phyloP scores from a whole-genome alignment of 2,797 vertebrate genomes.

The Rhinophrynus dorsalis region DNA sequence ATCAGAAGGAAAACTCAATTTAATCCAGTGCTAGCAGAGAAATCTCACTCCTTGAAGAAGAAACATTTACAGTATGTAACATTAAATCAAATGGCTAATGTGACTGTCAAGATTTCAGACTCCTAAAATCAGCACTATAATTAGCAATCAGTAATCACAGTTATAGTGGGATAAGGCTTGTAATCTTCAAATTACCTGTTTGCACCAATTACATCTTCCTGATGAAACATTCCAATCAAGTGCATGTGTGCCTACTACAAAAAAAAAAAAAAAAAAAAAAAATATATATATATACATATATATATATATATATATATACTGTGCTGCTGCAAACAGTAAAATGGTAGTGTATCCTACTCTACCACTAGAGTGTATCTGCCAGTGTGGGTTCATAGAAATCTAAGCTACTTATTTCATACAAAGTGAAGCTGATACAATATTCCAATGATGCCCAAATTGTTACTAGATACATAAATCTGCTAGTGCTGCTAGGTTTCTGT shows the following conservation, averaged over 20 bases:
- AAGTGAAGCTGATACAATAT: neutral
- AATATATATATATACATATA: conserved; percentile 34
- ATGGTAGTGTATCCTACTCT: neutral
- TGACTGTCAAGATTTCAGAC: conserved; percentile 67
- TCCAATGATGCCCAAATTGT: too few relatives aligned
- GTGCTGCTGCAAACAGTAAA: conserved; percentile 8
- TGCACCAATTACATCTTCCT: conserved; percentile 68
- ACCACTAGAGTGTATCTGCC: neutral
- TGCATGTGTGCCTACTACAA: conserved; percentile 54
- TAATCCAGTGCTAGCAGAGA: conserved; percentile 49
- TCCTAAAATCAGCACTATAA: conserved; percentile 68
- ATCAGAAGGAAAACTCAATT: conserved; percentile 51
- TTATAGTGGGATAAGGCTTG: conserved; percentile 71
- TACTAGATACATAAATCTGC: too few relatives aligned
- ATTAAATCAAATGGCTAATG: conserved; percentile 61
- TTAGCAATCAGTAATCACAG: conserved; percentile 71
- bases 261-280: conserved; percentile 25
- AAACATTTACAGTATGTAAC: conserved; percentile 50
- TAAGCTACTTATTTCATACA: neutral
- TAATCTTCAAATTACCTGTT: conserved; percentile 72
- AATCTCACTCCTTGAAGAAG: conserved; percentile 54
- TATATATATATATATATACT: conserved; percentile 37
- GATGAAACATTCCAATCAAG: conserved; percentile 70
- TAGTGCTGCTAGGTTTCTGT: too few relatives aligned
- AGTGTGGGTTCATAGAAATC: neutral